Evolutionary conservation across 2,888 invertebrate genomes (phyloP).

Genomic region (Leucozona laternaria): DNA sequence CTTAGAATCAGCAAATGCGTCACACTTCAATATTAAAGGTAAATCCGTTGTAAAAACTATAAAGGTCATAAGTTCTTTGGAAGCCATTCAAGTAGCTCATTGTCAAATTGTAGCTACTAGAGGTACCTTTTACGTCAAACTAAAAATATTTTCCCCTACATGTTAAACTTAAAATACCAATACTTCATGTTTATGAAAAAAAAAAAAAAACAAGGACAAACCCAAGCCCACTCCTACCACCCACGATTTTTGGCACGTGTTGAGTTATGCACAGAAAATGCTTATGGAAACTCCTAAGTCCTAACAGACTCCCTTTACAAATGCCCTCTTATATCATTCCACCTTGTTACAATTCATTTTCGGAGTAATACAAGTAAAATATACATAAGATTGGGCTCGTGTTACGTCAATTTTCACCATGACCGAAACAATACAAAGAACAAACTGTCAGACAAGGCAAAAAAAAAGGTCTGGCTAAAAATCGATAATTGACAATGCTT

Average conservation of each 20-base stretch:
- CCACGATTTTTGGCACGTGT: slow-evolving; percentile 51
- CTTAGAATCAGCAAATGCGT: slow-evolving; percentile 8
- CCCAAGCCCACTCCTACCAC: neutral
- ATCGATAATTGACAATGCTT: slow-evolving; percentile 56
- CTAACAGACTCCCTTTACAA: slow-evolving; percentile 5
- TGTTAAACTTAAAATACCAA: slow-evolving; percentile 11
- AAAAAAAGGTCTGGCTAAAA: slow-evolving; percentile 51
- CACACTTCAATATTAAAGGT: neutral
- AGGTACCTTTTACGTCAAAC: slow-evolving; percentile 43
- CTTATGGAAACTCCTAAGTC: slow-evolving; percentile 19
- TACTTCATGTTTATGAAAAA: slow-evolving; percentile 4
- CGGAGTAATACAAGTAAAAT: slow-evolving; percentile 42
- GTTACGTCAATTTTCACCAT: slow-evolving; percentile 60
- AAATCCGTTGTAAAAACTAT: neutral
- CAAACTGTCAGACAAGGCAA: slow-evolving; percentile 45
- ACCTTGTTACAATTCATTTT: slow-evolving; percentile 38
- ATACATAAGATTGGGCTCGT: slow-evolving; percentile 36
- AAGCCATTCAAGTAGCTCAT: slow-evolving; percentile 52
- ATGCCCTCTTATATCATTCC: neutral
- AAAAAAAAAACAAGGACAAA: slow-evolving; percentile 10
- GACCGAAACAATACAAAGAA: slow-evolving; percentile 63
- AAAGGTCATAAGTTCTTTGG: slow-evolving; percentile 37
- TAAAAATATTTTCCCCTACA: neutral
- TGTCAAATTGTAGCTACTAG: slow-evolving; percentile 32
- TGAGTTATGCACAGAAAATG: slow-evolving; percentile 21